phyloP scores from a whole-genome alignment of 2,113 vertebrate genomes.

The Gymnorhina tibicen region DNA sequence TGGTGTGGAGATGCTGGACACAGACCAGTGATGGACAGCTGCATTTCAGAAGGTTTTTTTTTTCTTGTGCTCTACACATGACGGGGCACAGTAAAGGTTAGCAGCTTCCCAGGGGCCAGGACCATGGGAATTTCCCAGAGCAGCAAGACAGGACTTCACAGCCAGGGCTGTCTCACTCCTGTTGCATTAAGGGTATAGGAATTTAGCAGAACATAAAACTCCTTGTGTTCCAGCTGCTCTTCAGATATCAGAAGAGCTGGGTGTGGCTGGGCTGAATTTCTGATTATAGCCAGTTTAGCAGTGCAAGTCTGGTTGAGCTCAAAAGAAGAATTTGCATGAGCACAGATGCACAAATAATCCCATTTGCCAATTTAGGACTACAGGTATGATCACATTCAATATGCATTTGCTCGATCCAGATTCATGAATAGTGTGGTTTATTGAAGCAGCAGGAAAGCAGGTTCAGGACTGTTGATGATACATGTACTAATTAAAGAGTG shows the following conservation, averaged over 20 bases:
- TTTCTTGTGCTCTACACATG: not conserved
- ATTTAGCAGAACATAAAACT: not conserved
- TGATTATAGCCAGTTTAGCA: not conserved
- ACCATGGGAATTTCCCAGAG: not conserved
- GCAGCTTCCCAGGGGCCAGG: accelerated
- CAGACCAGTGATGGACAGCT: accelerated
- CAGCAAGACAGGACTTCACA: not conserved
- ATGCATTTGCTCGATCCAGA: not conserved
- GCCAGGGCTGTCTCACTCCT: not conserved
- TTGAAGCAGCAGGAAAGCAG: not conserved
- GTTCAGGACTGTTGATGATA: not conserved
- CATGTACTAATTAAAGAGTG: too few relatives aligned
- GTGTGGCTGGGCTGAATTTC: not conserved
- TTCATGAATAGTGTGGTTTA: not conserved
- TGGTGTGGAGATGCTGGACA: not conserved
- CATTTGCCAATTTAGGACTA: not conserved
- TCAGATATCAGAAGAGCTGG: not conserved
- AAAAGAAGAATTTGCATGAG: not conserved
- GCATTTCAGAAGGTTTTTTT: not conserved
- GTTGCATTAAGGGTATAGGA: not conserved
- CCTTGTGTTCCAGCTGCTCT: not conserved
- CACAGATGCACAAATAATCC: not conserved
- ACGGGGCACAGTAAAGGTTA: too few relatives aligned
- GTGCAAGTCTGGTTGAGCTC: not conserved
- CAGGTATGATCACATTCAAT: not conserved